Evolutionary conservation across 2,797 vertebrate genomes (phyloP), one percentile per base, ranked within the genome.

Genomic region (Fundulus diaphanus): DNA sequence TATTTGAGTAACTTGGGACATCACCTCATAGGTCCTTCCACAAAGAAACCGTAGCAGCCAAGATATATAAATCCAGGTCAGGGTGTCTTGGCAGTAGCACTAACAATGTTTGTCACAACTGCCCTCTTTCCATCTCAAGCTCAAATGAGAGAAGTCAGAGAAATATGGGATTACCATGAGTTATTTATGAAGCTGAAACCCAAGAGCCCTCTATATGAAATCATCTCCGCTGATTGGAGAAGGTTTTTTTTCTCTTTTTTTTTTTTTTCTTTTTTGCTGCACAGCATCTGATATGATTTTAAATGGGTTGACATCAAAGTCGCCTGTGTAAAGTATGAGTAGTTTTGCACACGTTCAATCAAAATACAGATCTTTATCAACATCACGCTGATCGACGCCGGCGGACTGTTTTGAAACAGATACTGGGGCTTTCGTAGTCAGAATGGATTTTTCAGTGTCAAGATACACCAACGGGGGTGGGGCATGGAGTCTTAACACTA

Each of bases 111-210:
- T 95, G 95, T 96, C 95, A 95, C 92, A 92, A 92, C 90, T 83
- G 87, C 86, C 82, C 77, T 93, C 86, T 91, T 93, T 93, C 92
- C 89, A 92, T 85, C 88, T 87, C 81, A 35, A 86, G 82, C 90
- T 91, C 85, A 94, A 94, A 95, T 94, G 92, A 93, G 93, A 92
- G 87, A 90, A 92, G 94, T 94, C 93, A 91, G 88, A 92, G 90
- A 95, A 95, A 95, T 94, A 94, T 95, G 93, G 91, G 90, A 93
- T 95, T 94, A 92, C 94, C 92, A 91, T 94, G 93, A 94, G 91
- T 95, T 95, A 95, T 95, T 95, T 95, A 95, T 95, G 95, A 95
- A 66, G 91, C 90, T 91, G 94, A 94, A 96, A 95, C 93, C 92
- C 90, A 89, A 96, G 91, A 93, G 87, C 85, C 84, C 87, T 79